These are phyloP conservation scores for Melospiza melodia DNA, from an alignment of 2,113 vertebrate species.

Conservation along the genomic window DNA sequence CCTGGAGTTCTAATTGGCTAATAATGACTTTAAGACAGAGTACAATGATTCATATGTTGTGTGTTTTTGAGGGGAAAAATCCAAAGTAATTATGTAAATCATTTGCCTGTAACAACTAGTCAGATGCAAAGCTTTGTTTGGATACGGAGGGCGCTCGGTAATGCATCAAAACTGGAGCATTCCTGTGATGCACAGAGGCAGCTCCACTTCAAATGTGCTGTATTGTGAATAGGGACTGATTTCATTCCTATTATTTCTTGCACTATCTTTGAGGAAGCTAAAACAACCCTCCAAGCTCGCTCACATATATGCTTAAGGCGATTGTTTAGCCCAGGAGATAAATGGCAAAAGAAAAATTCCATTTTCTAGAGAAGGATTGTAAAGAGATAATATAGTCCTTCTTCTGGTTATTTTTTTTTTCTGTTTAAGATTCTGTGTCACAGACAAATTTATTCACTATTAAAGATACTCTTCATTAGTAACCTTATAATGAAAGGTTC, in stretches of 20 bases:
- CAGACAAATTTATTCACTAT: constrained; percentile 58
- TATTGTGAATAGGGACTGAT: not conserved
- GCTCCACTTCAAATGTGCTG: not conserved
- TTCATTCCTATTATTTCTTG: not conserved
- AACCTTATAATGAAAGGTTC: constrained; percentile 40
- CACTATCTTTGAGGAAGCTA: constrained; percentile 41
- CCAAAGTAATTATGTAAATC: constrained; percentile 55
- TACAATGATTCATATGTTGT: constrained; percentile 50
- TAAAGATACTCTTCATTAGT: constrained; percentile 51
- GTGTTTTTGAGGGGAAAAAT: constrained; percentile 39
- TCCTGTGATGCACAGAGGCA: not conserved
- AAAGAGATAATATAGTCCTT: constrained; percentile 10
- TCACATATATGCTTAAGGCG: constrained; percentile 43
- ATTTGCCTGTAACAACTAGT: constrained; percentile 33
- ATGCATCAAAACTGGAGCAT: constrained; percentile 15
- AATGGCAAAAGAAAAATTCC: not conserved
- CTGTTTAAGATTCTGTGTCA: constrained; percentile 20
- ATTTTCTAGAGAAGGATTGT: constrained; percentile 9
- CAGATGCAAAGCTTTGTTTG: constrained; percentile 46
- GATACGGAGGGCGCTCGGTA: not conserved
- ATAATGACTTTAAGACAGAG: constrained; percentile 56
- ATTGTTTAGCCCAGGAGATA: constrained; percentile 22
- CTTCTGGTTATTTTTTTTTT: constrained; percentile 31
- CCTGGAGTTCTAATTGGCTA: constrained; percentile 56
- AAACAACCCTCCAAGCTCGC: constrained; percentile 50